Evolutionary conservation across 2,888 invertebrate genomes (phyloP).

Genomic region (Dorcus parallelipipedus): DNA sequence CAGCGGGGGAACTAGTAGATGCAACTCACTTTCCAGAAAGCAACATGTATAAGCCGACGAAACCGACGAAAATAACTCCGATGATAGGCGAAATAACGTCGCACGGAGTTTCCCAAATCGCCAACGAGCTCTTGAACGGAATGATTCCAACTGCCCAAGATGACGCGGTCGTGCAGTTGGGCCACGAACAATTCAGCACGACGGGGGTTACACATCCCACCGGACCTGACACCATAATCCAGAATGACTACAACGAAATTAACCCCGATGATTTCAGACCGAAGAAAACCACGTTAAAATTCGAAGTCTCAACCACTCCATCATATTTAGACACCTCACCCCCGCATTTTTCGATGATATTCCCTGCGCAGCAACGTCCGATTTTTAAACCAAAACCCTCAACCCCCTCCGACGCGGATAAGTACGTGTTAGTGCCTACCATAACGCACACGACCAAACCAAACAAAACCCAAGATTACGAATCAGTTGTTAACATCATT

Average conservation of each 20-base stretch:
- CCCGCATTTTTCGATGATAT: slow-evolving; percentile 36
- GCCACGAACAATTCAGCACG: slow-evolving; percentile 35
- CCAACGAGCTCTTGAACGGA: slow-evolving; percentile 50
- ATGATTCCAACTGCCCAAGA: slow-evolving; percentile 44
- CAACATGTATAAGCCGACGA: slow-evolving; percentile 14
- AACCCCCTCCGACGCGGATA: slow-evolving; percentile 46
- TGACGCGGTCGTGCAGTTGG: slow-evolving; percentile 41
- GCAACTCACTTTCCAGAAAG: slow-evolving; percentile 30
- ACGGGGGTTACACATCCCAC: slow-evolving; percentile 44
- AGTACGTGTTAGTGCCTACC: slow-evolving; percentile 58
- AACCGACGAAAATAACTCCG: slow-evolving; percentile 29
- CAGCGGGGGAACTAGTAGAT: slow-evolving; percentile 41
- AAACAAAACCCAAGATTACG: slow-evolving; percentile 50
- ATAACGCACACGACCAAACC: slow-evolving; percentile 45
- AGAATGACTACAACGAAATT: slow-evolving; percentile 52
- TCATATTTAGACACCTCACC: slow-evolving; percentile 30
- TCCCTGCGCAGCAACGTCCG: slow-evolving; percentile 49
- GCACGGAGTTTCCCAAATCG: slow-evolving; percentile 57
- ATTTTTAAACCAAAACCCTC: slow-evolving; percentile 56
- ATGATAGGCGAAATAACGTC: slow-evolving; percentile 52
- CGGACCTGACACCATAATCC: slow-evolving; percentile 60
- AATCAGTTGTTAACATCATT: slow-evolving; percentile 60
- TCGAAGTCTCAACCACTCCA: slow-evolving; percentile 25
- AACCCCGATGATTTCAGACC: slow-evolving; percentile 39
- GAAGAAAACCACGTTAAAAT: slow-evolving; percentile 37